A percentile compares a stretch with the other conserved stretches of the same genome.
phyloP scores from a whole-genome alignment of 2,797 vertebrate genomes.

The Coendou prehensilis region DNA sequence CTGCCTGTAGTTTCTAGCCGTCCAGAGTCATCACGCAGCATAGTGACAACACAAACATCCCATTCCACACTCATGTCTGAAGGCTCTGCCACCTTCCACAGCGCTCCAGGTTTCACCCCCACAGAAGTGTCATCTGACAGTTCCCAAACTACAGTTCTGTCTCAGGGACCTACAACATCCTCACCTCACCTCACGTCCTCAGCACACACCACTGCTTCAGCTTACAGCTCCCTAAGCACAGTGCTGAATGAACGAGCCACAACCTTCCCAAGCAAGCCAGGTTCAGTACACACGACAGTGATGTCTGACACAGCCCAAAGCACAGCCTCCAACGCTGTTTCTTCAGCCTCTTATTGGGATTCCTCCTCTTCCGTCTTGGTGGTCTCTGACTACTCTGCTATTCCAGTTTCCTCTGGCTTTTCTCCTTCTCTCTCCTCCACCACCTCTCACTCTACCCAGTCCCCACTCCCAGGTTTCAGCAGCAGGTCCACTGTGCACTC shows the following conservation, averaged over 20 bases:
- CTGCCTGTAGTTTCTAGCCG: too few relatives aligned
- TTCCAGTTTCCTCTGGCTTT: not conserved
- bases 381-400: not conserved
- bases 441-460: not conserved
- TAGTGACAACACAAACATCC: too few relatives aligned
- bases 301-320: not conserved
- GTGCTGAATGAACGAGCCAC: not conserved
- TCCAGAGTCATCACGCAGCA: too few relatives aligned
- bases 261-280: not conserved
- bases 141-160: not conserved
- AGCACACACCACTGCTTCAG: rapidly evolving
- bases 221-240: too few relatives aligned
- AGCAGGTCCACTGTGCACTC: not conserved
- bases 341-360: not conserved
- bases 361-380: not conserved
- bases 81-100: not conserved
- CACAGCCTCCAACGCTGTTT: rapidly evolving
- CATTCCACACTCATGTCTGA: not conserved
- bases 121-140: not conserved
- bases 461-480: not conserved
- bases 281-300: rapidly evolving
- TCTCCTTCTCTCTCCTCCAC: not conserved
- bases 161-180: rapidly evolving
- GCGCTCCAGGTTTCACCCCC: too few relatives aligned
- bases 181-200: not conserved